Evolutionary conservation across 2,113 vertebrate species (phyloP).

Genomic region (Calidris pugnax): DNA sequence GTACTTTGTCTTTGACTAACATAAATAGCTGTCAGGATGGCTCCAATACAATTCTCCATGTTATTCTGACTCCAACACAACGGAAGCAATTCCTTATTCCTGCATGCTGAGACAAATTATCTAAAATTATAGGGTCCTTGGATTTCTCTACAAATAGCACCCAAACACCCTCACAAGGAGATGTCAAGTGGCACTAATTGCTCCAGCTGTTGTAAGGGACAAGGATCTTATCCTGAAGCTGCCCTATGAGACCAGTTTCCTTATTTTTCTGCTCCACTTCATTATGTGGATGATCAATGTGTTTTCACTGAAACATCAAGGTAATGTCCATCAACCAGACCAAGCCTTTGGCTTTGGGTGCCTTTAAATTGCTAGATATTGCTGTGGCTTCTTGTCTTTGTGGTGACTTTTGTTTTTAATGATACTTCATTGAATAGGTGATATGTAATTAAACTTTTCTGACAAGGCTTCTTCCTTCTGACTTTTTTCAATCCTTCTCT

Average conservation of each 20-base stretch:
- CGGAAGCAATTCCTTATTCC: neutral
- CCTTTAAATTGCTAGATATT: neutral
- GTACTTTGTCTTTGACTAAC: slow-evolving; percentile 33
- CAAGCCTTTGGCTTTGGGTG: neutral
- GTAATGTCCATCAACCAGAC: neutral
- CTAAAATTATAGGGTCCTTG: neutral
- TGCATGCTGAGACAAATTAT: neutral
- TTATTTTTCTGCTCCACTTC: neutral
- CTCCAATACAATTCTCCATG: neutral
- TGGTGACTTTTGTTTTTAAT: neutral
- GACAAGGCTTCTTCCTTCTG: neutral
- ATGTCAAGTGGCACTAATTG: neutral
- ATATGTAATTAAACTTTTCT: neutral
- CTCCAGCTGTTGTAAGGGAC: neutral
- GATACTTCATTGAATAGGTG: neutral
- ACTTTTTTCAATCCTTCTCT: neutral
- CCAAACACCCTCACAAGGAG: neutral
- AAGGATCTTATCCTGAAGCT: neutral
- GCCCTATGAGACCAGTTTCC: neutral
- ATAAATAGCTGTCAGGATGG: slow-evolving; percentile 26
- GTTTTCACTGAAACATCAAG: neutral
- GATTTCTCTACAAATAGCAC: neutral
- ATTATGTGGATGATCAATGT: neutral
- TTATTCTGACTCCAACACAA: neutral
- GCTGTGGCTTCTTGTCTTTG: neutral